Base-by-base conservation (phyloP, 2,888 invertebrate genomes). In the Troglohyphantes excavatus region DNA sequence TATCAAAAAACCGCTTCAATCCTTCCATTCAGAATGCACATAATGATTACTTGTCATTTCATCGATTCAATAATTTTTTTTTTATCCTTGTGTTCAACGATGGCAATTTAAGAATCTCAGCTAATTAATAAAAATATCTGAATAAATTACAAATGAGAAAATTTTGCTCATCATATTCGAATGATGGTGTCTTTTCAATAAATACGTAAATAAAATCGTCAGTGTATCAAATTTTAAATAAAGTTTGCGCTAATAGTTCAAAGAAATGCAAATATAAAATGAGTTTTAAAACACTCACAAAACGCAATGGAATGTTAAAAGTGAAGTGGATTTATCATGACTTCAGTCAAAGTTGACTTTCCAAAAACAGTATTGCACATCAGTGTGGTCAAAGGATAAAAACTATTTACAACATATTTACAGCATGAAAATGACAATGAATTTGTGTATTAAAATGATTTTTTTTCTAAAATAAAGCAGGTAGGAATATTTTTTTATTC, bases 301-400 rank as follows among this genome's bases (percentile, higher is more conserved):
- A 21, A 78, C 65, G 29, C 29, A 63, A 65, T 65, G 78, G 78
- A 78, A 78, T 78, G 78, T 78, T 29, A 39, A 7, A n/a, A 29
- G 17, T 17, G 43, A 65, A 63, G 33, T 61, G 61, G 61, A 63
- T 63, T 27, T 21, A 73, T 27, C 53, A 53, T 75, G 27, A 75
- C 29, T 75, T 75, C 59, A 29, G 26, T 46, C 21, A 26, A 46
- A 33, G 33, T 33, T 33, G 39, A 19, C 39, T 43, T 46, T 72
- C 78, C 63, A 78, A 78, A 72, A 29, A 39, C 61, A 29, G 78
- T 88, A 88, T 88, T 88, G 87, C 87, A 88, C 87, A 81, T 81
- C 53, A 63, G 79, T 53, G 46, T 72, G n/a, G 13, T 73, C 73
- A 17, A 68, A 73, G 43, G 75, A 67, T 86, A 43, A 78, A 79